These are phyloP conservation scores for Takifugu flavidus DNA, from an alignment of 2,113 vertebrate species.

Conservation along the genomic window DNA sequence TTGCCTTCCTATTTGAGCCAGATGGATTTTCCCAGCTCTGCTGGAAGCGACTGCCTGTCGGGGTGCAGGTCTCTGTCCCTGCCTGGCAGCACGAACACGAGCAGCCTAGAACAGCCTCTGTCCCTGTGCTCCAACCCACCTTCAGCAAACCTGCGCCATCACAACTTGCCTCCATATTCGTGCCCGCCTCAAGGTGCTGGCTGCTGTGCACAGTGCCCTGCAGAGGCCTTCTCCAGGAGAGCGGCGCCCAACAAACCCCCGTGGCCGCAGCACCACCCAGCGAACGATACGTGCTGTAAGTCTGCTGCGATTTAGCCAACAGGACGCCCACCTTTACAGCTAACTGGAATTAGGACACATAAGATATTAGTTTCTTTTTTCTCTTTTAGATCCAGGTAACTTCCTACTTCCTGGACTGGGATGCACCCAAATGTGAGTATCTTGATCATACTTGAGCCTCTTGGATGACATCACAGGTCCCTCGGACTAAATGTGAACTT, in stretches of 20 bases:
- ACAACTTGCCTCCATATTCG: slow-evolving; percentile 53
- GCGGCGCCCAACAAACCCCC: slow-evolving; percentile 15
- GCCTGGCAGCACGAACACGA: slow-evolving; percentile 29
- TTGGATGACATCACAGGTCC: neutral
- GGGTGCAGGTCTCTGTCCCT: slow-evolving; percentile 44
- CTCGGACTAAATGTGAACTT: neutral
- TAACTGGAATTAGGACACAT: neutral
- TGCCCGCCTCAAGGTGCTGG: slow-evolving; percentile 48
- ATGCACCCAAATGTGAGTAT: slow-evolving; percentile 54
- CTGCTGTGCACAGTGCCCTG: slow-evolving; percentile 60
- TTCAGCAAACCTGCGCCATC: slow-evolving; percentile 37
- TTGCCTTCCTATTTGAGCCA: slow-evolving; percentile 47
- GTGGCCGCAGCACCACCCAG: slow-evolving; percentile 40
- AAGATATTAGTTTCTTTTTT: neutral
- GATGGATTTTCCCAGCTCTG: slow-evolving; percentile 37
- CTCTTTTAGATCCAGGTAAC: slow-evolving; percentile 43
- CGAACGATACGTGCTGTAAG: slow-evolving; percentile 59
- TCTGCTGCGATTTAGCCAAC: slow-evolving; percentile 10
- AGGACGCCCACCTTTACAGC: neutral
- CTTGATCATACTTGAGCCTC: neutral
- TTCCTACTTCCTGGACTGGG: slow-evolving; percentile 39
- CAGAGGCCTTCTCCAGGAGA: slow-evolving; percentile 43
- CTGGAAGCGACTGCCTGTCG: slow-evolving; percentile 45
- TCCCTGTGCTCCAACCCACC: slow-evolving; percentile 72
- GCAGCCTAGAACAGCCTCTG: slow-evolving; percentile 71